Evolutionary conservation across 2,113 vertebrate species (phyloP).

Genomic region (Cricetomys ansorgei): DNA sequence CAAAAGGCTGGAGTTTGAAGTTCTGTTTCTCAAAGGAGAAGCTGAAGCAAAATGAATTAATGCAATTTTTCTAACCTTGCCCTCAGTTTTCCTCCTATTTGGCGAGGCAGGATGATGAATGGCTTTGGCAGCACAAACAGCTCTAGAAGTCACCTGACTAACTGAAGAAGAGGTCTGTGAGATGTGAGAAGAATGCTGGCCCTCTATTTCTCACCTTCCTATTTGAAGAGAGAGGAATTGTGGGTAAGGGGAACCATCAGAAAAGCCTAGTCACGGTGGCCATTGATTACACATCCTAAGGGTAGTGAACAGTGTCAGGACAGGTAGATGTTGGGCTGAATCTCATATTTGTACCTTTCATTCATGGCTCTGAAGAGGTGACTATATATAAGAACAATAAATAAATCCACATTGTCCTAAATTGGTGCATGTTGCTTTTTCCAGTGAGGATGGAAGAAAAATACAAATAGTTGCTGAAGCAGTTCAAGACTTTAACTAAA

Average conservation of each 20-base stretch:
- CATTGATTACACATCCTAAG: background rate
- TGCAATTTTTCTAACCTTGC: conserved; percentile 65
- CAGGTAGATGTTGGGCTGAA: background rate
- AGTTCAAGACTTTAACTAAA: conserved; percentile 42
- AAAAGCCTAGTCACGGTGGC: background rate
- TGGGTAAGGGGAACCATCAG: background rate
- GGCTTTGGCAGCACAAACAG: conserved; percentile 36
- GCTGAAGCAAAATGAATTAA: conserved; percentile 13
- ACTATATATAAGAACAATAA: conserved; percentile 28
- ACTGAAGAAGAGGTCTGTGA: conserved; percentile 58
- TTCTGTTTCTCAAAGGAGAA: conserved; percentile 60
- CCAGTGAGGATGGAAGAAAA: background rate
- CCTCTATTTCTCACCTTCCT: conserved; percentile 11
- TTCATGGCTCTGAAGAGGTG: background rate
- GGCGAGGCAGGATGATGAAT: conserved; percentile 54
- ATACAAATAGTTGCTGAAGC: conserved; percentile 7
- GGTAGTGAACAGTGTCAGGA: background rate
- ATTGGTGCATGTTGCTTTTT: conserved; percentile 39
- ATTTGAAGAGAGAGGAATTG: background rate
- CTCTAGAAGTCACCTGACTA: conserved; percentile 39
- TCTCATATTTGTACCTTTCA: conserved; percentile 54
- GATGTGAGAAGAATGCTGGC: conserved; percentile 59
- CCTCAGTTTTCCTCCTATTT: conserved; percentile 49
- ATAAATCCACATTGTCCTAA: conserved; percentile 47
- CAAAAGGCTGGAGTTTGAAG: conserved; percentile 14